phyloP scores from a whole-genome alignment of 2,888 invertebrate genomes.

The Xestia xanthographa region DNA sequence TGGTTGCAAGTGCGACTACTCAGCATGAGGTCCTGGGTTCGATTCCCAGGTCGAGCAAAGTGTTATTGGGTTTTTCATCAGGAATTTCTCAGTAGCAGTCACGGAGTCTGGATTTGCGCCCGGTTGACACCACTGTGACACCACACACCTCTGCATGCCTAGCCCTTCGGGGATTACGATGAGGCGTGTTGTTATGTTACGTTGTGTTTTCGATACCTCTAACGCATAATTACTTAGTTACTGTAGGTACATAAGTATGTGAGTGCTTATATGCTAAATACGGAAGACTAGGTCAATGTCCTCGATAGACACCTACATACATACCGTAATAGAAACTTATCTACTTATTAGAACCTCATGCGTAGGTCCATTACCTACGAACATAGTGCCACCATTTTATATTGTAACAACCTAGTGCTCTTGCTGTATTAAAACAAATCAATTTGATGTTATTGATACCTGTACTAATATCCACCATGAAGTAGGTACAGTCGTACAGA shows the following conservation, averaged over 20 bases:
- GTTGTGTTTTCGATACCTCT: not conserved
- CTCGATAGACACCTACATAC: slow-evolving; percentile 12
- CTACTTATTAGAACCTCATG: not conserved
- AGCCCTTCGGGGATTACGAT: no score
- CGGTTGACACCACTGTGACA: no score
- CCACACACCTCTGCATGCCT: no score
- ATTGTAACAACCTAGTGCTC: not conserved
- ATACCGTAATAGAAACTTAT: not conserved
- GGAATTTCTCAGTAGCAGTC: no score
- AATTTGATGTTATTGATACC: not conserved
- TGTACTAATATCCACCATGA: not conserved
- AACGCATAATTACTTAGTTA: not conserved
- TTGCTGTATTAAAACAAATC: not conserved
- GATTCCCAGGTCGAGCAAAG: no score
- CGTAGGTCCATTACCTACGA: not conserved
- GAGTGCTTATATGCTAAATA: not conserved
- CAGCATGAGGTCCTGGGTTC: no score
- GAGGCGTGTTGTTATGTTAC: no score
- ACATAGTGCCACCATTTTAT: not conserved
- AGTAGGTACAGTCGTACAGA: slow-evolving; percentile 15
- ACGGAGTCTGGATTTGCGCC: no score
- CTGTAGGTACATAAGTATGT: not conserved
- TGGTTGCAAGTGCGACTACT: no score
- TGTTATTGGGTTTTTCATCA: no score
- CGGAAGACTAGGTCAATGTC: slow-evolving; percentile 27